phyloP scores from a whole-genome alignment of 64 coral and sea anemone genomes.

The Astreopora myriophthalma region DNA sequence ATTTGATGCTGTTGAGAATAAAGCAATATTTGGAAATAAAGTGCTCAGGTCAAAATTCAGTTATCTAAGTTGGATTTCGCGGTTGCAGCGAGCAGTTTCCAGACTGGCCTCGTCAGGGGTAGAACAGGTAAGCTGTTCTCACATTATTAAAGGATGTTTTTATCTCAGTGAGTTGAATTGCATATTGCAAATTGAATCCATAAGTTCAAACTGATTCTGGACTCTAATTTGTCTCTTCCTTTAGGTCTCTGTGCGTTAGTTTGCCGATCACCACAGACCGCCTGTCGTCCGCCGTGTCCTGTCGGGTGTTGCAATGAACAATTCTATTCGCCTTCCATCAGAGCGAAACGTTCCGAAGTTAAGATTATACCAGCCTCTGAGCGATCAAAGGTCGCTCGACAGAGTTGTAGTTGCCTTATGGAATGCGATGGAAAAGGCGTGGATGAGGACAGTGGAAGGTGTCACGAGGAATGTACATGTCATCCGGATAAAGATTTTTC shows the following conservation, averaged over 20 bases:
- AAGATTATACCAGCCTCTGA: not conserved
- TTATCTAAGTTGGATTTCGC: slow-evolving; percentile 27
- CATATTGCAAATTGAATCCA: not conserved
- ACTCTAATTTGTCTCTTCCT: not conserved
- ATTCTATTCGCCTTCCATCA: not conserved
- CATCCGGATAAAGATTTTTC: slow-evolving; percentile 1
- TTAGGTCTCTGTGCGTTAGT: not conserved
- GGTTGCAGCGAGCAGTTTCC: slow-evolving; percentile 49
- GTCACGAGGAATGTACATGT: slow-evolving; percentile 58
- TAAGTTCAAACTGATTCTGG: not conserved
- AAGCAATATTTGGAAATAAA: not conserved
- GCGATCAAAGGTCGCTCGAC: slow-evolving; percentile 17
- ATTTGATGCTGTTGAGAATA: not conserved
- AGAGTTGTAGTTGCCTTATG: slow-evolving; percentile 57
- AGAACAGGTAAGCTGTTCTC: not conserved
- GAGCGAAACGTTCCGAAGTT: not conserved
- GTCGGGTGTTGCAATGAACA: not conserved
- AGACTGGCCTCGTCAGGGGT: not conserved
- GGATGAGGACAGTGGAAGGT: not conserved
- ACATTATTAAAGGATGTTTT: not conserved
- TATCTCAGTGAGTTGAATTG: not conserved
- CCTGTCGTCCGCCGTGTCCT: slow-evolving; percentile 11
- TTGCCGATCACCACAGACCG: not conserved
- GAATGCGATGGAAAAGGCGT: not conserved
- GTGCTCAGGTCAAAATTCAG: not conserved